Evolutionary conservation across 2,113 vertebrate genomes (phyloP), one percentile per base, ranked within the genome.

Genomic region (Macrotus californicus): DNA sequence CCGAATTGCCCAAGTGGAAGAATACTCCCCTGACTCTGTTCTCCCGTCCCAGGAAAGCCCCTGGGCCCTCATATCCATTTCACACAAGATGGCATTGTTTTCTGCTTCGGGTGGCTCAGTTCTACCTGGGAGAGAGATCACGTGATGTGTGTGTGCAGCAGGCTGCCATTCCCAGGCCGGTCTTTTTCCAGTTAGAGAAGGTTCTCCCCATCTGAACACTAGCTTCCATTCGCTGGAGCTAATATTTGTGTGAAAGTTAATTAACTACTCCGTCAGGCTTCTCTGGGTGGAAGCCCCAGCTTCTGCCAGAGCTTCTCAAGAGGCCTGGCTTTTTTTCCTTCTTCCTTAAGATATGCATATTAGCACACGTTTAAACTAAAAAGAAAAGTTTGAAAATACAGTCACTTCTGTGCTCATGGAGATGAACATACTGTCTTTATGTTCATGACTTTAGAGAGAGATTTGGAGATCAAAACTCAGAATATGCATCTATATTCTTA

Each of bases 61-160:
- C 31, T 16, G 39, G n/a, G 48, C 48, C 59, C 75, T 90, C 50
- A 34, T 87, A 14, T 39, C 52, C 34, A 59, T 96, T 96, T 96
- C 79, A 52, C 29, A 48, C 64, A 91, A 61, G 43, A 92, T 16
- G 41, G 67, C 90, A 18, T 77, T 91, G 80, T 87, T 96, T 92
- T 92, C 61, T 90, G 18, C 41, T 73, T 85, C 1, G 1, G 41
- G 72, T 73, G 67, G 76, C 64, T 94, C 94, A 85, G 61, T 91
- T 92, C 94, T 94, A 89, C 96, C 92, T 88, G 70, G 24, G 84
- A 93, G 56, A 81, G 94, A 84, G 59, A 95, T 66, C 93, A 72
- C 24, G 11, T 59, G 66, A 7, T 76, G 34, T 95, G 66, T 87
- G 26, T 95, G 56, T 87, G 54, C 22, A 83, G 73, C 22, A 80